Conservation (phyloP, 1,140 invertebrate species). For the Trichonephila inaurata region DNA sequence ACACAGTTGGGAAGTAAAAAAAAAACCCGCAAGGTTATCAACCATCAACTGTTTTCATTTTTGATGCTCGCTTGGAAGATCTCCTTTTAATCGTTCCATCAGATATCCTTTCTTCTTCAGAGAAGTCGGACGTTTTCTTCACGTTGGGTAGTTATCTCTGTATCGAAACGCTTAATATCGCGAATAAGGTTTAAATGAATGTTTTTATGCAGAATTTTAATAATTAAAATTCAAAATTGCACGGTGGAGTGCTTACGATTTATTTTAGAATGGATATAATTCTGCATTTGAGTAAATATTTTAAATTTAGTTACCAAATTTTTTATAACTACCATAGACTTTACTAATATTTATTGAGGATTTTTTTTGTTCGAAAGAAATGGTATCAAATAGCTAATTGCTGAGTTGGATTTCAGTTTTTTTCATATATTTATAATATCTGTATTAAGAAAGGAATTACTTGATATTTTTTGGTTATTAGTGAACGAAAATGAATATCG, state of each 20-base stretch:
- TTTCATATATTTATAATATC: not conserved
- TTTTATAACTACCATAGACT: not conserved
- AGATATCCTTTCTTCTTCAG: not conserved
- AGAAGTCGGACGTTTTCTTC: not conserved
- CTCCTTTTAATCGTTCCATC: not conserved
- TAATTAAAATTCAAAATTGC: not conserved
- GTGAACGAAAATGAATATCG: not conserved
- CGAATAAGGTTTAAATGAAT: not conserved
- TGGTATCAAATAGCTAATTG: too few species aligned
- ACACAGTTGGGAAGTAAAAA: slow-evolving; percentile 8
- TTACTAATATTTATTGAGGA: not conserved
- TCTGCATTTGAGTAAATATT: not conserved
- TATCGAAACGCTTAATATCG: not conserved
- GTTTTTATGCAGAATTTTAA: not conserved
- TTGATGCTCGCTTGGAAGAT: not conserved
- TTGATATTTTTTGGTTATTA: too few species aligned
- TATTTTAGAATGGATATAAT: not conserved
- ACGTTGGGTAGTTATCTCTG: not conserved
- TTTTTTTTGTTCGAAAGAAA: too few species aligned
- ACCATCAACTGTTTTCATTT: slow-evolving; percentile 26
- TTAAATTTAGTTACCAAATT: not conserved
- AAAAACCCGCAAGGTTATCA: slow-evolving; percentile 28
- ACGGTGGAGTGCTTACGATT: not conserved
- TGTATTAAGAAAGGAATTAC: too few species aligned
- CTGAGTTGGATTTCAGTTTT: not conserved